Evolutionary conservation across 2,113 vertebrate species (phyloP), one percentile per base, ranked within the genome.

Genomic region (Aramus guarauna): DNA sequence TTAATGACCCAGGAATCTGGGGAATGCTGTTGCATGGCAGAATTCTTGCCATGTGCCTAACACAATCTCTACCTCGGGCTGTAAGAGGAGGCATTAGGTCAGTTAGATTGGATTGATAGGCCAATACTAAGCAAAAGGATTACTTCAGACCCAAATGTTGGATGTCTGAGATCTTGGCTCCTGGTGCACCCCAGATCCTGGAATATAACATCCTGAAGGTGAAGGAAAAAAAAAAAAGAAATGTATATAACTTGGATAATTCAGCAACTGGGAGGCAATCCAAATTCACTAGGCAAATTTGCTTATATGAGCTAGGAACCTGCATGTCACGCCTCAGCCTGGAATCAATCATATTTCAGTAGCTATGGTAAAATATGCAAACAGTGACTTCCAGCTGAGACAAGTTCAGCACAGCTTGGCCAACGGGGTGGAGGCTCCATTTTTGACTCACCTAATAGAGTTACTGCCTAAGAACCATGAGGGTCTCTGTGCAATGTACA

Each of bases 301-400:
- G 4, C 37, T 36, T 74, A 48, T 3, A n/a, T 55, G 94, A 95
- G 92, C 63, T 67, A 23, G 83, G 88, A 66, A 90, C 63, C 89
- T 85, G 52, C 32, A 10, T 86, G 92, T 90, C 92, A 83, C 27
- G 50, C 94, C 94, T 94, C 82, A 43, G 73, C 89, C 91, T 87
- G 95, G 93, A 88, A 95, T 94, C 96, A 86, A 73, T 69, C 86
- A 53, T 76, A 41, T 87, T 47, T 53, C 85, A 83, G 94, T 26
- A 95, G 91, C 94, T 73, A 67, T 77, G 91, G 95, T 50, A 94
- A 94, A 94, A 88, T 3, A 83, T 9, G 88, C 92, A 92, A 95
- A 79, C 91, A 85, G 92, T 41, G 77, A 8, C 94, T 96, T 97
- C 95, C 81, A 96, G 96, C 96, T 36, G 82, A 88, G 87, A 95